Evolutionary conservation across 2,113 vertebrate genomes (phyloP).

Genomic region (Naja naja): DNA sequence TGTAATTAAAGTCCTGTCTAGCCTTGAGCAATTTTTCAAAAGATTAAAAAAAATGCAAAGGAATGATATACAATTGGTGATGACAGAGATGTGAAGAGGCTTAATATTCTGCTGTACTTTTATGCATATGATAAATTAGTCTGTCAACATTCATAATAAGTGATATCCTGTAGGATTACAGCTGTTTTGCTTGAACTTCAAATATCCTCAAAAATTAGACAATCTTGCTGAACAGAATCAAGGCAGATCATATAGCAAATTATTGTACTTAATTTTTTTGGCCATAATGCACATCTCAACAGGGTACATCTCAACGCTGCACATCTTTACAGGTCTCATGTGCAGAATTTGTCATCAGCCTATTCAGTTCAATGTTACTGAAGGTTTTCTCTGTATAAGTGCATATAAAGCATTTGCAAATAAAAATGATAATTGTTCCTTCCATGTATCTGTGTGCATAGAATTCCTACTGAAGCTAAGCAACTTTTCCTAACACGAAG

Average conservation of each 20-base stretch:
- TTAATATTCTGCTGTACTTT: constrained; percentile 28
- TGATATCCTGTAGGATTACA: constrained; percentile 18
- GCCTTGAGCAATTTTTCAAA: not conserved
- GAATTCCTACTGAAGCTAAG: not conserved
- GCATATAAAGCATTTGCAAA: not conserved
- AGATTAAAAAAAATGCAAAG: not conserved
- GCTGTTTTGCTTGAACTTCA: not conserved
- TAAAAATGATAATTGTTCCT: not conserved
- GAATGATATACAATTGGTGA: constrained; percentile 13
- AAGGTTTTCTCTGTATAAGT: not conserved
- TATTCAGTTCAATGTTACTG: not conserved
- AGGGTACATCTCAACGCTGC: not conserved
- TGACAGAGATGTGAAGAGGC: constrained; percentile 10
- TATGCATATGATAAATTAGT: constrained; percentile 28
- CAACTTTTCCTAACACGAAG: not conserved
- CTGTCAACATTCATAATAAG: constrained; percentile 6
- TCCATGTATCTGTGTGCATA: not conserved
- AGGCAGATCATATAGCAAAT: constrained; percentile 19
- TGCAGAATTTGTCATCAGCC: not conserved
- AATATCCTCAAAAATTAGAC: constrained; percentile 7
- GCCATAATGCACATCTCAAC: not conserved
- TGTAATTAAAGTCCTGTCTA: not conserved
- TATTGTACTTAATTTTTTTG: not conserved
- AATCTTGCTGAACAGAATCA: not conserved
- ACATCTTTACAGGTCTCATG: not conserved